A percentile compares a stretch with the other conserved stretches of the same genome.
These are phyloP conservation scores for Pyralis farinalis DNA, from an alignment of 2,888 invertebrate genomes.

Conservation along the genomic window DNA sequence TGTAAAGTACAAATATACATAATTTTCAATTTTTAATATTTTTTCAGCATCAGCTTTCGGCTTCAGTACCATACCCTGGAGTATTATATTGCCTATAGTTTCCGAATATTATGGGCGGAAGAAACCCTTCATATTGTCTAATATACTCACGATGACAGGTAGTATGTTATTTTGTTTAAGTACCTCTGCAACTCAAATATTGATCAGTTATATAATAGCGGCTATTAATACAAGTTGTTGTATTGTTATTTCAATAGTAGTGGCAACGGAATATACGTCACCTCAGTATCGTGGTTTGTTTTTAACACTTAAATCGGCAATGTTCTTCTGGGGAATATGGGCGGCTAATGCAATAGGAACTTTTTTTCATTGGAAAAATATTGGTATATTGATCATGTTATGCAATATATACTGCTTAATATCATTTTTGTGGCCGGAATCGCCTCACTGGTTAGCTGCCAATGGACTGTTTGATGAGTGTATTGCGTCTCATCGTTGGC, in stretches of 20 bases:
- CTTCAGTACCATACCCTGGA: no score
- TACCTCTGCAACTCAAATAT: constrained; percentile 15
- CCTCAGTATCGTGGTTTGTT: constrained; percentile 18
- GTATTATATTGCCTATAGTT: no score
- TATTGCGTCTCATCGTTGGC: constrained; percentile 24
- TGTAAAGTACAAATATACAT: no score
- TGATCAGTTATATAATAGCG: background rate
- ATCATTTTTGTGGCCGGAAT: constrained; percentile 19
- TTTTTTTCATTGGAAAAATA: constrained; percentile 18
- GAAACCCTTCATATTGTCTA: no score
- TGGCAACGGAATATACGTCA: constrained; percentile 16
- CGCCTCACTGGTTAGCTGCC: constrained; percentile 22
- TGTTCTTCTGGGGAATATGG: constrained; percentile 16
- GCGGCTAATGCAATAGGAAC: constrained; percentile 11
- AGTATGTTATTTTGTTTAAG: constrained; percentile 11
- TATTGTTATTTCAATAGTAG: background rate
- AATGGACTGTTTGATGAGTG: constrained; percentile 25
- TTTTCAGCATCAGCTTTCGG: no score
- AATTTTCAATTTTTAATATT: no score
- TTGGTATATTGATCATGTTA: constrained; percentile 18
- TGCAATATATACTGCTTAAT: constrained; percentile 18
- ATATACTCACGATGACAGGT: no score
- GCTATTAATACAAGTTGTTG: background rate
- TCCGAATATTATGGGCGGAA: no score
- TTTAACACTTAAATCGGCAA: constrained; percentile 17